phyloP scores from a whole-genome alignment of 2,888 invertebrate genomes.

The Ectropis crepuscularia region DNA sequence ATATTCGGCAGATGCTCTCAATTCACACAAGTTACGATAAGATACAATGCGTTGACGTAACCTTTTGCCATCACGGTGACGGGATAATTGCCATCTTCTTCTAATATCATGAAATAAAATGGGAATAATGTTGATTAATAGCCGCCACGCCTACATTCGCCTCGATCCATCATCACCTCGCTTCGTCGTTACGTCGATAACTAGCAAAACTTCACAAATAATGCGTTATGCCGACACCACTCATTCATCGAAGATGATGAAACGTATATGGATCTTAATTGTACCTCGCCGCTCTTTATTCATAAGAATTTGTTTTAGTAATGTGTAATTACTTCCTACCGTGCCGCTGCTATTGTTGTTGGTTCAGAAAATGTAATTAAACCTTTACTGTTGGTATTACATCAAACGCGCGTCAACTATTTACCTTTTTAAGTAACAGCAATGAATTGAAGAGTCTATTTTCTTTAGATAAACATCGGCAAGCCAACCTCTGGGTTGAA shows the following conservation, averaged over 20 bases:
- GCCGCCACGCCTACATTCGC: conserved; percentile 53
- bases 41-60: conserved; percentile 26
- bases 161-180: conserved; percentile 55
- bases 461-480: conserved; percentile 39
- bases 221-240: conserved; percentile 55
- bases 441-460: conserved; percentile 15
- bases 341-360: conserved; percentile 46
- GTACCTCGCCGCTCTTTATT: conserved; percentile 54
- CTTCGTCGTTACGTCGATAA: conserved; percentile 44
- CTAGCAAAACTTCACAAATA: conserved; percentile 49
- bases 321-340: conserved; percentile 59
- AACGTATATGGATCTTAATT: conserved; percentile 58
- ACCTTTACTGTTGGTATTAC: conserved; percentile 28
- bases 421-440: conserved; percentile 30
- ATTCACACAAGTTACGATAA: conserved; percentile 50
- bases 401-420: conserved; percentile 21
- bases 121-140: conserved; percentile 59
- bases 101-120: conserved; percentile 53
- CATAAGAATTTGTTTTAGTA: conserved; percentile 53
- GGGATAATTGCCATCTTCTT: conserved; percentile 64
- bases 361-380: conserved; percentile 41
- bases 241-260: conserved; percentile 58
- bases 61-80: conserved; percentile 54
- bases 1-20: conserved; percentile 61
- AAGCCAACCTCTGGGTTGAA: conserved; percentile 49